A percentile compares a stretch with the other conserved stretches of the same genome.
Conservation (phyloP, 2,113 vertebrate genomes). For the Pituophis catenifer region DNA sequence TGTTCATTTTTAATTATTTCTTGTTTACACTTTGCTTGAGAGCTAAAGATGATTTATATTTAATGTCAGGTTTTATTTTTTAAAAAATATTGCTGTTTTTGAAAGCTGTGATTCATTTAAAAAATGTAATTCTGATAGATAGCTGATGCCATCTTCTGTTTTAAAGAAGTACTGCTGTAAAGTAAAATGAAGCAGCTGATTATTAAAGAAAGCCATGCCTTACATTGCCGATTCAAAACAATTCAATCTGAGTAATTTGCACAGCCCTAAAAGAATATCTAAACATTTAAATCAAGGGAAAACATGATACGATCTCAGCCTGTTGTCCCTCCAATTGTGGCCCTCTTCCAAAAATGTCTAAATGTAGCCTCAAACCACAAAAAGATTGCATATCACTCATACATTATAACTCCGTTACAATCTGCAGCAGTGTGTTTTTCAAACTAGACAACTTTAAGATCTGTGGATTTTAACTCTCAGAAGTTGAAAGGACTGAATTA, state of each 20-base stretch:
- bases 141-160: conserved; percentile 69
- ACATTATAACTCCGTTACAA: not conserved
- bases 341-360: not conserved
- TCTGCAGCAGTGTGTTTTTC: not conserved
- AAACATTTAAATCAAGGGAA: not conserved
- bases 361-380: not conserved
- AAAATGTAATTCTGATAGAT: conserved; percentile 38
- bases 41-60: conserved; percentile 66
- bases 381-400: not conserved
- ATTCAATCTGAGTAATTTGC: not conserved
- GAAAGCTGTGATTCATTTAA: conserved; percentile 2
- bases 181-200: conserved; percentile 18
- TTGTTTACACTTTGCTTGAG: conserved; percentile 54
- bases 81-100: conserved; percentile 24
- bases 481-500: not conserved
- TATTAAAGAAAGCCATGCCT: conserved; percentile 9
- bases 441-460: not conserved
- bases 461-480: not conserved
- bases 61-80: conserved; percentile 53
- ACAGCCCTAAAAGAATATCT: not conserved
- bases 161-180: conserved; percentile 44
- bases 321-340: not conserved
- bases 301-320: not conserved
- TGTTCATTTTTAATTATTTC: conserved; percentile 69
- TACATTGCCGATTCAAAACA: not conserved